A percentile compares a stretch with the other conserved stretches of the same genome.
Conservation (phyloP, 2,888 invertebrate species). For the Achlya flavicornis region DNA sequence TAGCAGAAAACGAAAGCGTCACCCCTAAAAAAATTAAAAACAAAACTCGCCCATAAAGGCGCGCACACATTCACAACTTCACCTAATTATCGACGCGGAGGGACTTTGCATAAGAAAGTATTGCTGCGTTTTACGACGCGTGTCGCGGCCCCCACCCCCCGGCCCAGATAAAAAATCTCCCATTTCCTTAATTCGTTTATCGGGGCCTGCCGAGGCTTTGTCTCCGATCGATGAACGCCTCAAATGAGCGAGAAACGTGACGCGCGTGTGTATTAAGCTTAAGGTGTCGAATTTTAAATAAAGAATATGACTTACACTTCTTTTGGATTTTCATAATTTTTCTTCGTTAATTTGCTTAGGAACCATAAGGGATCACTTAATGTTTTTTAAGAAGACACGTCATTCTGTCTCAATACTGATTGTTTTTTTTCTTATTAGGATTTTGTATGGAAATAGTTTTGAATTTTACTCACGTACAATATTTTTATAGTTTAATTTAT, state of each 20-base stretch:
- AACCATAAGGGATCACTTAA: no score
- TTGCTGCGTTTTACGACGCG: slow-evolving; percentile 83
- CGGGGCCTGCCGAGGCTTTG: slow-evolving; percentile 80
- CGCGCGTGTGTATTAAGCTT: slow-evolving; percentile 78
- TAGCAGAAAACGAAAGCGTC: slow-evolving; percentile 25
- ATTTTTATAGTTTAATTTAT: no score
- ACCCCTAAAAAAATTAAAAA: slow-evolving; percentile 72
- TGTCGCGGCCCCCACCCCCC: slow-evolving; percentile 62
- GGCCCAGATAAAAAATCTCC: slow-evolving; percentile 84
- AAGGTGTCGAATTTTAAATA: slow-evolving; percentile 60
- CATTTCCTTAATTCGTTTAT: slow-evolving; percentile 85
- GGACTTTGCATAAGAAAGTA: slow-evolving; percentile 84
- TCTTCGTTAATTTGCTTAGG: neutral
- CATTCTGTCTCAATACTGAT: no score
- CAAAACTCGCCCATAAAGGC: slow-evolving; percentile 65
- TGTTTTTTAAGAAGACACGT: no score
- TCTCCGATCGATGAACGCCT: slow-evolving; percentile 82
- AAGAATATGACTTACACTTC: slow-evolving; percentile 12
- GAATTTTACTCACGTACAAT: no score
- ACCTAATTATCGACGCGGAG: slow-evolving; percentile 80
- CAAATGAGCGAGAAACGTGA: slow-evolving; percentile 81
- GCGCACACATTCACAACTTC: slow-evolving; percentile 66
- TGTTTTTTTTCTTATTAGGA: no score
- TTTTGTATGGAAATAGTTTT: no score
- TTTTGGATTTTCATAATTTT: neutral